These are phyloP conservation scores for Scotopteryx bipunctaria DNA, from an alignment of 2,888 invertebrate species.

Conservation along the genomic window DNA sequence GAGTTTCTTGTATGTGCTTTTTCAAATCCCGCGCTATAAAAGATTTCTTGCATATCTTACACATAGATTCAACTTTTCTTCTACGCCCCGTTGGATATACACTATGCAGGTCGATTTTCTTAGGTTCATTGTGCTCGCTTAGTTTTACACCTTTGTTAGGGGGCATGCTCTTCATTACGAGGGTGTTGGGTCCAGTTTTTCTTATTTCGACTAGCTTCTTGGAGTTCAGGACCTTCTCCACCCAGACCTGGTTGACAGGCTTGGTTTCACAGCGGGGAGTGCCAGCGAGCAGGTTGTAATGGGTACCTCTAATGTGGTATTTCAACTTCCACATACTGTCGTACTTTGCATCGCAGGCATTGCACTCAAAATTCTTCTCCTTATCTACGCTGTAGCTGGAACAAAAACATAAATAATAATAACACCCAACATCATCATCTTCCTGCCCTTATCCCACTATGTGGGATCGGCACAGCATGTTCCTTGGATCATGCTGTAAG, in stretches of 20 bases:
- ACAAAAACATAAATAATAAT: background rate
- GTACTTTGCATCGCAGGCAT: slow-evolving; percentile 47
- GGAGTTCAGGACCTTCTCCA: slow-evolving; percentile 57
- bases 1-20: slow-evolving; percentile 38
- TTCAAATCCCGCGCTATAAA: slow-evolving; percentile 25
- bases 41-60: slow-evolving; percentile 30
- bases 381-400: slow-evolving; percentile 9
- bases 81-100: slow-evolving; percentile 27
- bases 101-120: slow-evolving; percentile 39
- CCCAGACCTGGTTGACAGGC: slow-evolving; percentile 61
- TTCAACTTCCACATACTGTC: slow-evolving; percentile 35
- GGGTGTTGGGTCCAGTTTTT: slow-evolving; percentile 48
- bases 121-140: slow-evolving; percentile 24
- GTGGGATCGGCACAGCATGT: too few species aligned
- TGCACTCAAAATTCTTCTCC: slow-evolving; percentile 37
- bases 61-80: background rate
- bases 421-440: too few species aligned
- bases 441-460: too few species aligned
- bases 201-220: slow-evolving; percentile 53
- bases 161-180: slow-evolving; percentile 49
- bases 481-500: too few species aligned
- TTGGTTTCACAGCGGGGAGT: slow-evolving; percentile 44
- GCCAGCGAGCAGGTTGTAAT: slow-evolving; percentile 53
- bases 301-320: slow-evolving; percentile 54
- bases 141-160: slow-evolving; percentile 41